Conservation (phyloP, 2,113 vertebrate genomes). For the Phalacrocorax carbo region DNA sequence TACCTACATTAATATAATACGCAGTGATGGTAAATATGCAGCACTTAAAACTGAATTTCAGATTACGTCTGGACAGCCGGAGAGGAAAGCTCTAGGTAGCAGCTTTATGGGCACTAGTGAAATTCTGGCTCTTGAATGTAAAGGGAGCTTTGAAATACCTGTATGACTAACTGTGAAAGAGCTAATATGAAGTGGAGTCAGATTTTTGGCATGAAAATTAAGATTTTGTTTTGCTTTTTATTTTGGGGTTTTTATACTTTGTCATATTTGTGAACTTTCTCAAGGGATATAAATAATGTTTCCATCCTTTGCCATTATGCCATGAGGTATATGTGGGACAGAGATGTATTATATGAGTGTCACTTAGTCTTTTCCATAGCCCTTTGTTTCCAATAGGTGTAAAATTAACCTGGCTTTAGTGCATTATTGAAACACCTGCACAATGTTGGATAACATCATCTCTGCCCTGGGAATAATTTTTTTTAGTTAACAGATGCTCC, state of each 20-base stretch:
- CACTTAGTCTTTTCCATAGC: neutral
- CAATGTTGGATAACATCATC: neutral
- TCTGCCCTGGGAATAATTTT: constrained; percentile 12
- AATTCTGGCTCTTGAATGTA: constrained; percentile 24
- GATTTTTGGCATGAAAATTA: neutral
- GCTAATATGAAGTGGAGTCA: neutral
- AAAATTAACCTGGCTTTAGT: constrained; percentile 30
- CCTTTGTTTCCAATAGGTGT: neutral
- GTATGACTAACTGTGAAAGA: neutral
- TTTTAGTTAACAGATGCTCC: constrained; percentile 38
- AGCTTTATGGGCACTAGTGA: neutral
- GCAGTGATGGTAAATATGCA: constrained; percentile 39
- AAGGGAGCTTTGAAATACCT: neutral
- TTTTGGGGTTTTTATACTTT: neutral
- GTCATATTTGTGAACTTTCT: neutral
- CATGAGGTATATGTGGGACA: neutral
- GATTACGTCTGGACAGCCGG: neutral
- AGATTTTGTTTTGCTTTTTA: neutral
- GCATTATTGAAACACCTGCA: constrained; percentile 48
- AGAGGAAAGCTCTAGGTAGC: constrained; percentile 47
- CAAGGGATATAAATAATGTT: neutral
- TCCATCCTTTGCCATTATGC: neutral
- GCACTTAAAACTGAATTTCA: constrained; percentile 27
- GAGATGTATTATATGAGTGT: neutral
- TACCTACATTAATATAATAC: constrained; percentile 50